These are phyloP conservation scores for Bryconaethiops microstoma DNA, from an alignment of 2,797 vertebrate species.

Conservation along the genomic window DNA sequence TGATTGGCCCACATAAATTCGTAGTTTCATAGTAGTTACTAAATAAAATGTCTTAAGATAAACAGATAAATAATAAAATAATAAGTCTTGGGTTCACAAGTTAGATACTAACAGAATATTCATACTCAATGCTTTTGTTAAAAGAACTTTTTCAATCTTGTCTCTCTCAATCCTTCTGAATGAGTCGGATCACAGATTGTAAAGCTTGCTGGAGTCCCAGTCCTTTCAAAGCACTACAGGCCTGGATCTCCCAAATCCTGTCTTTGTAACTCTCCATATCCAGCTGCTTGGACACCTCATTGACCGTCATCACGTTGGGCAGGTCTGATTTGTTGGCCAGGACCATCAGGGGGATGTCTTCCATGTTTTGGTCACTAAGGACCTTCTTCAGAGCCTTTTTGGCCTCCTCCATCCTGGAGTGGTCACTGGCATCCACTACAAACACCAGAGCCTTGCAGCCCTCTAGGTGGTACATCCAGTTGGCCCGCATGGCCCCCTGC, in stretches of 20 bases:
- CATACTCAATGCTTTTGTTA: background rate
- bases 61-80: background rate
- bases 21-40: background rate
- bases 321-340: conserved; percentile 90
- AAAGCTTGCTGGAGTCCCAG: conserved; percentile 83
- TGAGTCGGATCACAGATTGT: conserved; percentile 72
- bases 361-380: conserved; percentile 73
- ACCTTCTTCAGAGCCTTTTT: conserved; percentile 73
- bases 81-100: background rate
- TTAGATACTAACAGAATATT: background rate
- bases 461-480: conserved; percentile 86
- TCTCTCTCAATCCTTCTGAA: conserved; percentile 70
- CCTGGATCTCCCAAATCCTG: conserved; percentile 80
- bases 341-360: conserved; percentile 81
- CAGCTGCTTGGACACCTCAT: conserved; percentile 75
- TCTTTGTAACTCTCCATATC: conserved; percentile 54
- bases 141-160: background rate
- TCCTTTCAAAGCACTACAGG: conserved; percentile 81
- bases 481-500: conserved; percentile 79
- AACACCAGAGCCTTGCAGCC: conserved; percentile 80
- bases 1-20: background rate
- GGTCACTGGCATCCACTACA: conserved; percentile 84
- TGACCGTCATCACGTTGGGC: conserved; percentile 71
- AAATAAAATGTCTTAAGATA: background rate
- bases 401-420: conserved; percentile 75